Percentiles rank a stretch among this genome's conserved stretches.
These are phyloP conservation scores for Agrilus cyanescens DNA, from an alignment of 2,888 invertebrate genomes.

Conservation along the genomic window DNA sequence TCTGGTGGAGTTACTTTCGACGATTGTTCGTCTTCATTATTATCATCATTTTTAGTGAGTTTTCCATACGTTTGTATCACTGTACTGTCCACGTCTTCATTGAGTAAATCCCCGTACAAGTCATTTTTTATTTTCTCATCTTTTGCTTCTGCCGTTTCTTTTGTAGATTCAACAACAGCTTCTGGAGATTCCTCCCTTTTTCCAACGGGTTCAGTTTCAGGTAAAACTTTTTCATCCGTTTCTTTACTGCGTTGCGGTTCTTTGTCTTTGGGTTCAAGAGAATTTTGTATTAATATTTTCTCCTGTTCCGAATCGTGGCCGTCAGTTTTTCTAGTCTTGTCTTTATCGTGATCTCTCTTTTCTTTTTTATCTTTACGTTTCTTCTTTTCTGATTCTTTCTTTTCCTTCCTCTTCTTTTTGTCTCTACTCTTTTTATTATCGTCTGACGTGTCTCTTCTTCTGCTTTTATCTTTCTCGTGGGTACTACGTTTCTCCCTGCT, in stretches of 20 bases:
- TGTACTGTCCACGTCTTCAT: slow-evolving; percentile 44
- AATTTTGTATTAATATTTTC: slow-evolving; percentile 17
- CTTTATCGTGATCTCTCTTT: slow-evolving; percentile 31
- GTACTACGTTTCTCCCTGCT: slow-evolving; percentile 27
- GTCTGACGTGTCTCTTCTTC: slow-evolving; percentile 21
- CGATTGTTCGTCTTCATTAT: slow-evolving; percentile 3
- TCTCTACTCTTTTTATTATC: slow-evolving; percentile 36
- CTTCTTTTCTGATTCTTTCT: slow-evolving; percentile 32
- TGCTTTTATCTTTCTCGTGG: slow-evolving; percentile 10
- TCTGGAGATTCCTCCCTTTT: slow-evolving; percentile 7
- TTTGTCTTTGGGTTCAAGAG: slow-evolving; percentile 24
- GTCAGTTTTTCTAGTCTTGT: slow-evolving; percentile 29
- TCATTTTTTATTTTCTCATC: slow-evolving; percentile 24
- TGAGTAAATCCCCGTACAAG: slow-evolving; percentile 43
- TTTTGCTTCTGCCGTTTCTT: slow-evolving; percentile 14
- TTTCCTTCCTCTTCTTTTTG: slow-evolving; percentile 42
- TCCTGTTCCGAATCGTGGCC: slow-evolving; percentile 24
- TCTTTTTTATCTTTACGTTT: slow-evolving; percentile 29
- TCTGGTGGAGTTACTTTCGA: slow-evolving; percentile 4
- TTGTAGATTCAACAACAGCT: too few relatives aligned
- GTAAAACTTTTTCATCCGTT: slow-evolving; percentile 18
- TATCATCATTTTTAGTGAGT: slow-evolving; percentile 17
- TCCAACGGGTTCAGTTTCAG: slow-evolving; percentile 17
- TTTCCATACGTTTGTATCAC: slow-evolving; percentile 47
- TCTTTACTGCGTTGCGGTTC: slow-evolving; percentile 19